Base-by-base conservation (phyloP, 2,888 invertebrate genomes). In the Drosophila neonasuta region DNA sequence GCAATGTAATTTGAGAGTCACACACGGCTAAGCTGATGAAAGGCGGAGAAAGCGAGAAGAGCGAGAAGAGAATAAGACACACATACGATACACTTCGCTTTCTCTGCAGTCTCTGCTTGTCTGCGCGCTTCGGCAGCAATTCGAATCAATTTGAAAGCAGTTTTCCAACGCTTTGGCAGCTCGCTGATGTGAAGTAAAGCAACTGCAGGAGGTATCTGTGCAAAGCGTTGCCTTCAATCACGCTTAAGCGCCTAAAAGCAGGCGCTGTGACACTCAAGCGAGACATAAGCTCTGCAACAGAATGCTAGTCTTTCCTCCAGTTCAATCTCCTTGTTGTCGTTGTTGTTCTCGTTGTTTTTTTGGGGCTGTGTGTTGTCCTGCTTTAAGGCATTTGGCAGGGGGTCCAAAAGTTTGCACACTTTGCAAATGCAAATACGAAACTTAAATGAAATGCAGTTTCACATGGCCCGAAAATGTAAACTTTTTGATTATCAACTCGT, bases 401-500 rank as follows among this genome's bases (percentile, higher is more conserved):
- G 7, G 24, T 24, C 51, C 4, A 54, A 64, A 76, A 74, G 30
- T 73, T 76, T 74, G 58, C 39, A 41, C 59, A 50, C 58, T 24
- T 24, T 24, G 24, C 57, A 71, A 85, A 85, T 80, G 83, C 75
- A 85, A 80, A 80, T 71, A 70, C 64, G 41, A 75, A 81, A 82
- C 78, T 82, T 81, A 77, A 85, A 83, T 79, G 74, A 84, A 84
- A 76, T 76, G 69, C 79, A 76, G 62, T 66, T 81, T 64, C 65
- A 79, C 74, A 79, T 67, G 62, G 62, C 71, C 54, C 68, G 54
- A 74, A 79, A 71, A 71, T 68, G 78, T 69, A 80, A 86, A 84
- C 85, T 83, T 86, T 86, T 84, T 72, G 84, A 79, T 79, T 79
- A 84, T 84, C 70, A 74, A 84, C 61, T 49, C 48, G 42, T 32